A percentile compares a stretch with the other conserved stretches of the same genome.
These are phyloP conservation scores for Aurelia coerulea DNA, from an alignment of 30 jellyfish, hydroid and myxozoan genomes.

Conservation along the genomic window DNA sequence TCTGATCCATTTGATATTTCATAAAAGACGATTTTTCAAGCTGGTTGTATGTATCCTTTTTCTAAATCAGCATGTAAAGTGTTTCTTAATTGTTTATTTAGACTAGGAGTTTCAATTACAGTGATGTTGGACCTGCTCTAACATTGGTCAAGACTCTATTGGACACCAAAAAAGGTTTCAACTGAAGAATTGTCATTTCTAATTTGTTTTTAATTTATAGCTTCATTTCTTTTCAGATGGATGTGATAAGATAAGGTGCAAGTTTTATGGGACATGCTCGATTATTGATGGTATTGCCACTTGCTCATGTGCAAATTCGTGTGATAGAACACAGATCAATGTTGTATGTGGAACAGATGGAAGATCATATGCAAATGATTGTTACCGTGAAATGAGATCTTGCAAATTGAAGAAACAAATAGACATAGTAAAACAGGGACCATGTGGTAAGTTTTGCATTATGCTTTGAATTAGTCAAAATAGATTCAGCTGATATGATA, in stretches of 20 bases:
- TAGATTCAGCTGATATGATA: too few species aligned
- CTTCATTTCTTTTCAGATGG: conserved; percentile 28
- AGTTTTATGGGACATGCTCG: conserved; percentile 46
- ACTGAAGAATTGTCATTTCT: too few species aligned
- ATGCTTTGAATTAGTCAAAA: not conserved
- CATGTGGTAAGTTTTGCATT: conserved; percentile 60
- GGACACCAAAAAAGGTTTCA: too few species aligned
- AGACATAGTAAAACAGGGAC: conserved; percentile 4
- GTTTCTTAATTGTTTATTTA: too few species aligned
- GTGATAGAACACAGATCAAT: conserved; percentile 17
- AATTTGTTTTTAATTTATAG: too few species aligned
- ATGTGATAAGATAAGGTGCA: conserved; percentile 42
- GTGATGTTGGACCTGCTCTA: too few species aligned
- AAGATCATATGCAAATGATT: conserved; percentile 55
- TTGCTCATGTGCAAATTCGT: conserved; percentile 57
- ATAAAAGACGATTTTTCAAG: too few species aligned
- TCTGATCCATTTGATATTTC: too few species aligned
- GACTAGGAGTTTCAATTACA: too few species aligned
- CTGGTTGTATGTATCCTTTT: too few species aligned
- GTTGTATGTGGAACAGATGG: conserved; percentile 74
- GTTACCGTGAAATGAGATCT: conserved; percentile 47
- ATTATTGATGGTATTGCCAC: conserved; percentile 35
- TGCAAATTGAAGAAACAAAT: conserved; percentile 28
- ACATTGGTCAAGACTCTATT: too few species aligned
- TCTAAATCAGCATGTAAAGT: too few species aligned